These are phyloP conservation scores for Drosophila neonasuta DNA, from an alignment of 2,888 invertebrate species.

Conservation along the genomic window DNA sequence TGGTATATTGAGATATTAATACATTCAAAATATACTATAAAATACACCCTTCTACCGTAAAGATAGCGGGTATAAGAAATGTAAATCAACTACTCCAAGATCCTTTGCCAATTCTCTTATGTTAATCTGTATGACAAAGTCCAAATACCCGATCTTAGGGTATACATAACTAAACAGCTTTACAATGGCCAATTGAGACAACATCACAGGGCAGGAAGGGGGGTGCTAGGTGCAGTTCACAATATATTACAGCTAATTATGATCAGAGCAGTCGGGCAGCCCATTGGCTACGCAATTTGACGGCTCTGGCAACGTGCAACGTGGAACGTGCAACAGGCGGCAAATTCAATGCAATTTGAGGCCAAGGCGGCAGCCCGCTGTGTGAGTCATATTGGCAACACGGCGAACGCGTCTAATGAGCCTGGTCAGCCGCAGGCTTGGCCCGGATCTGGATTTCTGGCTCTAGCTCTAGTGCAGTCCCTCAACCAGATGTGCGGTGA, in stretches of 20 bases:
- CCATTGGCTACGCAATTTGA: conserved; percentile 64
- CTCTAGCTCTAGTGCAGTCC: neutral
- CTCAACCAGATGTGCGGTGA: conserved; percentile 42
- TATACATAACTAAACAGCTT: conserved; percentile 7
- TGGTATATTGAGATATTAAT: too few species aligned
- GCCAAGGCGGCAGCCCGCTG: conserved; percentile 61
- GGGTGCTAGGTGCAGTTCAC: conserved; percentile 32
- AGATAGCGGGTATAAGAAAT: too few species aligned
- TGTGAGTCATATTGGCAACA: conserved; percentile 53
- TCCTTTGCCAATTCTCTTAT: neutral
- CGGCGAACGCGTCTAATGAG: conserved; percentile 59
- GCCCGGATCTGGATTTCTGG: conserved; percentile 11
- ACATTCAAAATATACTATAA: too few species aligned
- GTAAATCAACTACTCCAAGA: too few species aligned
- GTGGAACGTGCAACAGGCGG: conserved; percentile 17
- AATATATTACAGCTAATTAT: conserved; percentile 72
- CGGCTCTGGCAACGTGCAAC: conserved; percentile 47
- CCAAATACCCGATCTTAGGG: neutral
- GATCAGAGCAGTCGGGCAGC: conserved; percentile 45
- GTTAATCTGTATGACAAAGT: neutral
- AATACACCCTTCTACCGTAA: too few species aligned
- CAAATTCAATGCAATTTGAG: conserved; percentile 47
- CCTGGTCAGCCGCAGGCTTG: conserved; percentile 43
- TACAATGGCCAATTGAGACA: conserved; percentile 29
- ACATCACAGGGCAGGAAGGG: neutral